phyloP scores from a whole-genome alignment of 2,797 vertebrate genomes.

The Botia kubotai region DNA sequence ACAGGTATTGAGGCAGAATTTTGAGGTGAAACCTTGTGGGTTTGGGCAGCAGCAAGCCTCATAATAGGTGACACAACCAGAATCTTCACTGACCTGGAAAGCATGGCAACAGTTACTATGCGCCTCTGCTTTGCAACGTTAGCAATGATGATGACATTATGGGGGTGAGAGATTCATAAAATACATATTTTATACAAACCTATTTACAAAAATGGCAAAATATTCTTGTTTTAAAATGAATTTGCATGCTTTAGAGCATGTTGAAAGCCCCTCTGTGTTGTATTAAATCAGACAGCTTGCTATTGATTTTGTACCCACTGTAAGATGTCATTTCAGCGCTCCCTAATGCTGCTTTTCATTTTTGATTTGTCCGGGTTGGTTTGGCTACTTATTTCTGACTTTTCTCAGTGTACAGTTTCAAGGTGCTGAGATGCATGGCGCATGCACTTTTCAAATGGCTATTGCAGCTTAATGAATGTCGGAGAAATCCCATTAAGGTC shows the following conservation, averaged over 20 bases:
- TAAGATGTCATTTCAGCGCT: conserved; percentile 18
- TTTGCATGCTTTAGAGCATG: neutral
- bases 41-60: neutral
- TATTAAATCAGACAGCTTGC: conserved; percentile 1
- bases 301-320: conserved; percentile 27
- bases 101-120: conserved; percentile 41
- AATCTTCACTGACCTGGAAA: conserved; percentile 28
- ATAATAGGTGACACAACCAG: conserved; percentile 19
- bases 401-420: conserved; percentile 24
- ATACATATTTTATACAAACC: neutral
- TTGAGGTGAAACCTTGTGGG: neutral
- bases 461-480: conserved; percentile 53
- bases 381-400: conserved; percentile 15
- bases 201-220: neutral
- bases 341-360: conserved; percentile 23
- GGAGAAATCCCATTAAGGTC: conserved; percentile 52
- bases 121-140: neutral
- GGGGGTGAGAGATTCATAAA: neutral
- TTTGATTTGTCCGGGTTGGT: conserved; percentile 21
- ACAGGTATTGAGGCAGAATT: neutral
- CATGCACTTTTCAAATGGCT: conserved; percentile 36
- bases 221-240: neutral
- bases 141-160: neutral
- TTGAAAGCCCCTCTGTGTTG: neutral
- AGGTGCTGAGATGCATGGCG: conserved; percentile 16